A percentile compares a stretch with the other conserved stretches of the same genome.
Conservation (phyloP, 2,888 invertebrate genomes). For the Lepetodrilus schrolli region DNA sequence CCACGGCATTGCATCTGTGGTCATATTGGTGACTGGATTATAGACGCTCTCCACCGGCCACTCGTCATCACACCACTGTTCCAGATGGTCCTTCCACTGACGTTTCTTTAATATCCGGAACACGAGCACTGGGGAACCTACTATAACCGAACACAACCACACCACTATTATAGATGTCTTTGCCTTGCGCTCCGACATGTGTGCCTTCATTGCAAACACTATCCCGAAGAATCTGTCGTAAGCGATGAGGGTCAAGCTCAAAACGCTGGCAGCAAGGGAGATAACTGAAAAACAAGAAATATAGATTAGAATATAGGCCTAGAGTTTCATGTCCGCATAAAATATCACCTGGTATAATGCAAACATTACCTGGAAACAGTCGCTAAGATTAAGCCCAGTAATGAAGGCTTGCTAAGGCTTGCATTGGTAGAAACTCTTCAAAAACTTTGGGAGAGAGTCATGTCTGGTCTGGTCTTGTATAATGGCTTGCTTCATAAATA, state of each 20-base stretch:
- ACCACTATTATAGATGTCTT: constrained; percentile 81
- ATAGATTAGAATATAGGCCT: too few species aligned
- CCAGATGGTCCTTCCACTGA: constrained; percentile 85
- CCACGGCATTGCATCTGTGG: constrained; percentile 54
- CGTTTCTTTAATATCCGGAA: constrained; percentile 77
- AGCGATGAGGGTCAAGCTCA: constrained; percentile 85
- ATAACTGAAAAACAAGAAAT: constrained; percentile 78
- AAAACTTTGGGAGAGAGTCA: too few species aligned
- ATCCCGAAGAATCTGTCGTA: constrained; percentile 89
- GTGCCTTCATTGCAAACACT: constrained; percentile 83
- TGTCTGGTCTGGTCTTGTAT: too few species aligned
- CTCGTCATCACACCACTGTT: constrained; percentile 84
- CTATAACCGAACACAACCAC: constrained; percentile 81
- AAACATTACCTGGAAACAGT: too few species aligned
- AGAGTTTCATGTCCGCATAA: too few species aligned
- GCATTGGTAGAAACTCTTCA: too few species aligned
- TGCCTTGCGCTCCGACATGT: constrained; percentile 81
- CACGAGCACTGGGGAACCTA: constrained; percentile 78
- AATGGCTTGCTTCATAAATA: too few species aligned
- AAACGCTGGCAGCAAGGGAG: constrained; percentile 84
- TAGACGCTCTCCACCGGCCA: constrained; percentile 42
- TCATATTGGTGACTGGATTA: constrained; percentile 36
- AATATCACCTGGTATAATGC: too few species aligned
- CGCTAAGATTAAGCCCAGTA: too few species aligned
- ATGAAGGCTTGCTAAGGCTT: too few species aligned